Evolutionary conservation across 2,888 invertebrate species (phyloP), one percentile per base, ranked within the genome.

Genomic region (Coelogynopora nodosa): DNA sequence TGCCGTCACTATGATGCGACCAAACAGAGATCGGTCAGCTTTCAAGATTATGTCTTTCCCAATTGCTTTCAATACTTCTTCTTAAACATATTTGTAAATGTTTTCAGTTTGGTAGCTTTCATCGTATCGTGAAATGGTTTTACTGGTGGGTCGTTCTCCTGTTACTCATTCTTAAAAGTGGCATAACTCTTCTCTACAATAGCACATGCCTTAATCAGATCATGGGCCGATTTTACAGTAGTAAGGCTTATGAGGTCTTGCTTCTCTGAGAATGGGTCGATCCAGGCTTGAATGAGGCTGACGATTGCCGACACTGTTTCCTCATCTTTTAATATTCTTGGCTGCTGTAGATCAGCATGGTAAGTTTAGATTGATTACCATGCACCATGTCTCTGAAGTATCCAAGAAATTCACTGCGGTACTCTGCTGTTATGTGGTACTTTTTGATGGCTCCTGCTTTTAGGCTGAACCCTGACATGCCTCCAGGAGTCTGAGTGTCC

Each of bases 101-200:
- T 74, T 26, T 74, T 74, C 74, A 74, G 74, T 26, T 23, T 74
- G 74, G 5, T 74, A 74, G 74, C 87, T 67, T 88, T 85, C 67
- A 88, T 49, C 18, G 87, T 80, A 28, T 88, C 88, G 87, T 89
- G 87, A 87, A 88, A 88, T 84, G 83, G 81, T 84, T 87, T n/a
- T 74, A 23, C 67, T 86, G 85, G 80, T 26, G 85, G 82, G 49
- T 87, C 67, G 13, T 31, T 87, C 31, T 88, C 87, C 67, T 88
- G 87, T 28, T 87, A 31, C 30, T 88, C 85, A 23, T 84, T 81
- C 82, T 86, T 88, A 84, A 88, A 88, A 13, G 80, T 86, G 49
- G 84, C 80, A 86, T 88, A 88, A 31, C 82, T 27, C 30, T 87
- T 28, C 67, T 86, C 84, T 10, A 88, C 88, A 84, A 88, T 86